Evolutionary conservation across 2,113 vertebrate genomes (phyloP).

Genomic region (Ceyx margarethae): DNA sequence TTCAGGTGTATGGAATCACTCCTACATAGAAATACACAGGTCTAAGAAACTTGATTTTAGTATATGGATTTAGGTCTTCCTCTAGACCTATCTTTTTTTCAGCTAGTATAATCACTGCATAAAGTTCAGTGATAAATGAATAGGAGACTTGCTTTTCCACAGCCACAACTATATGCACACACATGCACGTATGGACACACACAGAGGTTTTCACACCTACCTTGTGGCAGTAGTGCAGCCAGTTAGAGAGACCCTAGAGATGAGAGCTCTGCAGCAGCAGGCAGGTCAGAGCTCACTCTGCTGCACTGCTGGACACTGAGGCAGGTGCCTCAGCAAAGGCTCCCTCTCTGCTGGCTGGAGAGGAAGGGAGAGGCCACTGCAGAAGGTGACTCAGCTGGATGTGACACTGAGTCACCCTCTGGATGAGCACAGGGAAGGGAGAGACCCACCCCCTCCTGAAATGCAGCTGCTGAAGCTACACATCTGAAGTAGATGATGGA

Average conservation of each 20-base stretch:
- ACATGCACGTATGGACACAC: rapidly evolving
- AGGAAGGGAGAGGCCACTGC: conserved; percentile 7
- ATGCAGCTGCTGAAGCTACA: background rate
- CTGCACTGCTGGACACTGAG: rapidly evolving
- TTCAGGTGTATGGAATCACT: background rate
- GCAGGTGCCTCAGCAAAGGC: background rate
- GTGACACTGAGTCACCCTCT: conserved; percentile 24
- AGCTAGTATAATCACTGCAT: background rate
- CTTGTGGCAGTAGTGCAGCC: background rate
- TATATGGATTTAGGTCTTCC: background rate
- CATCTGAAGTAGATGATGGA: rapidly evolving
- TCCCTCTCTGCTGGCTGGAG: background rate
- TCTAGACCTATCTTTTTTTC: background rate
- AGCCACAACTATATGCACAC: background rate
- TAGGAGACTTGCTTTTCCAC: background rate
- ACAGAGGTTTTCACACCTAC: background rate
- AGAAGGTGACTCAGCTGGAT: conserved; percentile 35
- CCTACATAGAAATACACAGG: background rate
- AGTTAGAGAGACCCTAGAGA: background rate
- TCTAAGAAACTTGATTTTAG: background rate
- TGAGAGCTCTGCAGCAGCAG: background rate
- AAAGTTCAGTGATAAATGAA: rapidly evolving
- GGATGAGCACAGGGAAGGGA: background rate
- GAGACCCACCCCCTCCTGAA: background rate
- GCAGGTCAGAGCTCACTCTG: background rate